Percentiles rank a stretch among this genome's conserved stretches.
Evolutionary conservation across 2,113 vertebrate genomes (phyloP).

Genomic region (Gadus macrocephalus): DNA sequence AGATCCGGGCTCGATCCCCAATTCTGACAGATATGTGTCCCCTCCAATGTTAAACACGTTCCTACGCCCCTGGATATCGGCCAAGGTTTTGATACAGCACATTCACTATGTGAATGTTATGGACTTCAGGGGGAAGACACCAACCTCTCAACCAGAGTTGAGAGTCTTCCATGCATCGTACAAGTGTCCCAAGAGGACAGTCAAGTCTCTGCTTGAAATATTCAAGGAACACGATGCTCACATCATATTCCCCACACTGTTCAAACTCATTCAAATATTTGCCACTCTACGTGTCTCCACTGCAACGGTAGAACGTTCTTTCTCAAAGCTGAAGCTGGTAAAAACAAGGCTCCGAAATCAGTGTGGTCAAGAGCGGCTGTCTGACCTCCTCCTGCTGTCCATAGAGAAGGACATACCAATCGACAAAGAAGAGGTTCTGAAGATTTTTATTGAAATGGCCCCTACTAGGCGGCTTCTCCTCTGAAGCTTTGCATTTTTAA

Average conservation of each 20-base stretch:
- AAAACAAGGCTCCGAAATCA: conserved; percentile 1
- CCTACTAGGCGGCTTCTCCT: no score
- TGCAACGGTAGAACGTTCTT: not conserved
- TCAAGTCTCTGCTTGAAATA: conserved; percentile 3
- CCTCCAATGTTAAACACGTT: no score
- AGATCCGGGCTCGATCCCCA: no score
- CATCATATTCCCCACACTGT: conserved; percentile 17
- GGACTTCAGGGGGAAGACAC: not conserved
- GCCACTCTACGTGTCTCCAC: conserved; percentile 18
- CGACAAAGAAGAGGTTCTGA: no score
- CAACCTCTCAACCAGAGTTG: not conserved
- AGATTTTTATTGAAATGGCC: no score
- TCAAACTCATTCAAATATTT: conserved; percentile 11
- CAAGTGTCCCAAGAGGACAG: conserved; percentile 1
- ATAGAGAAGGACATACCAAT: no score
- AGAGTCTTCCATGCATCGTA: not conserved
- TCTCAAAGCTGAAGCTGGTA: not conserved
- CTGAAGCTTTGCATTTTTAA: no score
- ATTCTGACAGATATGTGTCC: no score
- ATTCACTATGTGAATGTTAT: conserved; percentile 1
- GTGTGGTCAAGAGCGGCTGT: no score
- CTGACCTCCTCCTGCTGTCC: no score
- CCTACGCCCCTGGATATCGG: no score
- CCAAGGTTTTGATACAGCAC: no score
- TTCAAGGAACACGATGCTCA: conserved; percentile 16